Conservation (phyloP, 2,797 vertebrate species). For the Melanotaenia trifasciata region DNA sequence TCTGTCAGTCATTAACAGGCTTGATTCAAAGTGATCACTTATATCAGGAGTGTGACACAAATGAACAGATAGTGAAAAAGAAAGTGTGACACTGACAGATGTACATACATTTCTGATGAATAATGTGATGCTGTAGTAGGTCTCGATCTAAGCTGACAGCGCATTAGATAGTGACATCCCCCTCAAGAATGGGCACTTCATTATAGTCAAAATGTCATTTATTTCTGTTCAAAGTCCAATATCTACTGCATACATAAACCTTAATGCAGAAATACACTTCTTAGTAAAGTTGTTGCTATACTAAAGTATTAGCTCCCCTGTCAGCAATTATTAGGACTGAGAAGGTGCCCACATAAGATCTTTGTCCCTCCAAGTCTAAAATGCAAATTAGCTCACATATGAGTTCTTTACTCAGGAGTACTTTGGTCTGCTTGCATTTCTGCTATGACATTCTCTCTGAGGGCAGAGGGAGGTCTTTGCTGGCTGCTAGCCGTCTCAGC, state of each 20-base stretch:
- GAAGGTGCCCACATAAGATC: not conserved
- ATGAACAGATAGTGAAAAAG: not conserved
- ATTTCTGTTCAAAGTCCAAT: slow-evolving; percentile 1
- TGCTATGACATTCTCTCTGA: slow-evolving; percentile 39
- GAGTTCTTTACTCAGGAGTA: slow-evolving; percentile 35
- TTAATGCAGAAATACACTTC: not conserved
- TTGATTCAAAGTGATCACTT: slow-evolving; percentile 4
- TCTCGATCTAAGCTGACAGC: slow-evolving; percentile 17
- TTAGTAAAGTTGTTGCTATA: not conserved
- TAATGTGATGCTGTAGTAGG: not conserved
- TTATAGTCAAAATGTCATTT: slow-evolving; percentile 8
- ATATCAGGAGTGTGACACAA: not conserved
- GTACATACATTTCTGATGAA: not conserved
- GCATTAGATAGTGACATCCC: slow-evolving; percentile 9
- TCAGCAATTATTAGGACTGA: slow-evolving; percentile 3
- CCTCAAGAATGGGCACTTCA: not conserved
- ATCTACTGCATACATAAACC: slow-evolving; percentile 2
- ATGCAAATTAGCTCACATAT: slow-evolving; percentile 37
- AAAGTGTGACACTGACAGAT: not conserved
- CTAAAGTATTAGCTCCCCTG: not conserved
- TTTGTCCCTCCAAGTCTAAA: not conserved
- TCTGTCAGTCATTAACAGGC: slow-evolving; percentile 6
- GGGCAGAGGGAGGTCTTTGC: slow-evolving; percentile 55
- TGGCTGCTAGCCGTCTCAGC: slow-evolving; percentile 63
- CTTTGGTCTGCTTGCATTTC: slow-evolving; percentile 33